phyloP scores from a whole-genome alignment of 1,140 invertebrate species.

The Drosophila ananassae region DNA sequence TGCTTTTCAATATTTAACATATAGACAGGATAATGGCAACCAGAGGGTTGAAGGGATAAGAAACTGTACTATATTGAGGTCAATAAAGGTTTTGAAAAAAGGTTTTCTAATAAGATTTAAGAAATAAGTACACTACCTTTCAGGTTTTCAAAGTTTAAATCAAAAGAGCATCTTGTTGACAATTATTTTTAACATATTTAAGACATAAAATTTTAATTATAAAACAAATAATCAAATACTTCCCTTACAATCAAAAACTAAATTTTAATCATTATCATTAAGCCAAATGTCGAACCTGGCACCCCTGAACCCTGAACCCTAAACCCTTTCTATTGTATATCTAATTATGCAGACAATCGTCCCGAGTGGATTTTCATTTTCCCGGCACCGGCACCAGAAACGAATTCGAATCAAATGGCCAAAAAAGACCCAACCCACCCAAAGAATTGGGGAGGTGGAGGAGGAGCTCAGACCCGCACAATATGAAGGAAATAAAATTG shows the following conservation, averaged over 20 bases:
- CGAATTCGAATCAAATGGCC: conserved; percentile 47
- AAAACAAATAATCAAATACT: background rate
- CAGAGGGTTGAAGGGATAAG: background rate
- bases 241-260: conserved; percentile 1
- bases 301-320: conserved; percentile 44
- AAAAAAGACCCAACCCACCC: conserved; percentile 24
- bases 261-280: conserved; percentile 73
- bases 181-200: too few species aligned
- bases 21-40: background rate
- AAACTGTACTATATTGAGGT: background rate
- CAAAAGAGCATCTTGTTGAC: too few species aligned
- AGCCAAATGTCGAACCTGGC: conserved; percentile 49
- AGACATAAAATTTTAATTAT: too few species aligned
- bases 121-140: too few species aligned
- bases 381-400: conserved; percentile 30
- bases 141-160: too few species aligned
- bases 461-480: conserved; percentile 13
- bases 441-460: background rate
- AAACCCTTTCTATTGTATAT: conserved; percentile 27
- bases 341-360: conserved; percentile 80
- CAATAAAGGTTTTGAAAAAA: too few species aligned
- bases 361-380: conserved; percentile 61
- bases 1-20: conserved; percentile 40
- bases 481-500: conserved; percentile 54
- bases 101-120: too few species aligned